Conservation (phyloP, 2,113 vertebrate species). For the Nycticorax nycticorax region DNA sequence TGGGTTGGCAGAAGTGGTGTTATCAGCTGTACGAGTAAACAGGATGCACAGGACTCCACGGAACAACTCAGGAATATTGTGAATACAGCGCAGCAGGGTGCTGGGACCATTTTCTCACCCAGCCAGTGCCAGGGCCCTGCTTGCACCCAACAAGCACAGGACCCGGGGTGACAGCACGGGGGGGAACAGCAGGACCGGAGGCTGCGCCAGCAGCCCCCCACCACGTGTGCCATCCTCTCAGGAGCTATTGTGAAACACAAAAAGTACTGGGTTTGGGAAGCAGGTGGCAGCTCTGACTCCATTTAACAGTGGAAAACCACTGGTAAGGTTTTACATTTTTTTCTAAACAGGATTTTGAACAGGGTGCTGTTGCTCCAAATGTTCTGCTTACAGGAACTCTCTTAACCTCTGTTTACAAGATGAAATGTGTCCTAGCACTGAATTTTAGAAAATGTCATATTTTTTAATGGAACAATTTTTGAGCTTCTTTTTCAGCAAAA, state of each 20-base stretch:
- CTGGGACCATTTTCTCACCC: not conserved
- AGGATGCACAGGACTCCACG: not conserved
- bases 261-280: not conserved
- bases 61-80: not conserved
- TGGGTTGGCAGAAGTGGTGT: not conserved
- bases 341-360: not conserved
- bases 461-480: not conserved
- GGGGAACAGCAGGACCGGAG: not conserved
- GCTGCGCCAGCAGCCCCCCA: not conserved
- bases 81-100: accelerated
- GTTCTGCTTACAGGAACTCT: not conserved
- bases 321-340: not conserved
- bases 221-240: not conserved
- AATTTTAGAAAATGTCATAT: not conserved
- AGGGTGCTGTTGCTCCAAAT: not conserved
- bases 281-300: not conserved
- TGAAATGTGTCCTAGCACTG: not conserved
- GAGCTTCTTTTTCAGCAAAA: not conserved
- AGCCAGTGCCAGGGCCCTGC: not conserved
- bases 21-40: not conserved
- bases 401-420: not conserved
- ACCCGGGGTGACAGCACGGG: accelerated
- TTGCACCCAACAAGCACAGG: not conserved
- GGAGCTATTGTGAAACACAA: not conserved
- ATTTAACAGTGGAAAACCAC: not conserved